These are phyloP conservation scores for Caenorhabditis imperialis DNA, from an alignment of 2,888 invertebrate species.

Conservation along the genomic window DNA sequence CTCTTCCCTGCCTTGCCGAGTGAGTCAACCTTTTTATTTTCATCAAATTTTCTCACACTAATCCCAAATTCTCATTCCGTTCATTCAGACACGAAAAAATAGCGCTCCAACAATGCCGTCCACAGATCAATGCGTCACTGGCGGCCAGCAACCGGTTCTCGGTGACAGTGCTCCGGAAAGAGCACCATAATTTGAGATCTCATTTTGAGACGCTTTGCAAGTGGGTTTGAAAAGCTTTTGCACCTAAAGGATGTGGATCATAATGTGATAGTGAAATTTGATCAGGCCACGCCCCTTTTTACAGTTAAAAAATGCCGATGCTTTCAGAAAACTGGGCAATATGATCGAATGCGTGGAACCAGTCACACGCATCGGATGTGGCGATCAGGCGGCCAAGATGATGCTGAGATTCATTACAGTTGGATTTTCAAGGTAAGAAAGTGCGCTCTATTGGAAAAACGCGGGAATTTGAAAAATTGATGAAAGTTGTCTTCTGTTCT, in stretches of 20 bases:
- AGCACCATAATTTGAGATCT: slow-evolving; percentile 62
- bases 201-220: slow-evolving; percentile 67
- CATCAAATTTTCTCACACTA: slow-evolving; percentile 11
- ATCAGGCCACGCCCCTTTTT: neutral
- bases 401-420: slow-evolving; percentile 69
- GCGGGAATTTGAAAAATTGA: too few species aligned
- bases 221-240: too few species aligned
- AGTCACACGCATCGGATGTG: slow-evolving; percentile 64
- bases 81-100: slow-evolving; percentile 59
- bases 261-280: neutral
- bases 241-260: too few species aligned
- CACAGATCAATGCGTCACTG: slow-evolving; percentile 63
- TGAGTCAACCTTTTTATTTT: too few species aligned
- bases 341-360: slow-evolving; percentile 71
- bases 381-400: slow-evolving; percentile 66
- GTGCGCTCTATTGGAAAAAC: neutral
- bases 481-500: too few species aligned
- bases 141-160: slow-evolving; percentile 65
- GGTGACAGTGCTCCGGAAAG: slow-evolving; percentile 63
- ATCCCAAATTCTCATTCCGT: neutral
- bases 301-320: neutral
- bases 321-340: slow-evolving; percentile 61
- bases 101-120: slow-evolving; percentile 59
- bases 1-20: slow-evolving; percentile 67
- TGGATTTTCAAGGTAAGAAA: slow-evolving; percentile 64